Evolutionary conservation across 2,888 invertebrate species (phyloP).

Genomic region (Drosophila meridionalis): DNA sequence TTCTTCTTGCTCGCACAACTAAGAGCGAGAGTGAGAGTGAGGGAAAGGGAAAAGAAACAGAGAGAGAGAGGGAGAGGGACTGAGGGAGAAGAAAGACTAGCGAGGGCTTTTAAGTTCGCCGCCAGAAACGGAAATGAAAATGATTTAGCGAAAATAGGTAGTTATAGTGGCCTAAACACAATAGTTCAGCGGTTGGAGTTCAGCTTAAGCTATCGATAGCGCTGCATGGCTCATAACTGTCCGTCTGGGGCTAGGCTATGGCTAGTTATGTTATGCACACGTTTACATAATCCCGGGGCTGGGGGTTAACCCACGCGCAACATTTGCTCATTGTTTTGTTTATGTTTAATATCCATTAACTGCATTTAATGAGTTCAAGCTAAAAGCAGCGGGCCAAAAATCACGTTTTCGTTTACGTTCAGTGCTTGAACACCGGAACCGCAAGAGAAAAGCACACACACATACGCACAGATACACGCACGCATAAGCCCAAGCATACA

Average conservation of each 20-base stretch:
- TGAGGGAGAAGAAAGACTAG: neutral
- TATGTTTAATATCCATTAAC: conserved; percentile 73
- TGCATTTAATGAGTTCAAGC: conserved; percentile 67
- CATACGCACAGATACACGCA: conserved; percentile 5
- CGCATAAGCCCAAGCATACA: conserved; percentile 9
- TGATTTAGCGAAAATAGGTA: conserved; percentile 51
- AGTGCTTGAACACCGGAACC: conserved; percentile 48
- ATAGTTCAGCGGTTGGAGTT: neutral
- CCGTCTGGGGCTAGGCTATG: conserved; percentile 13
- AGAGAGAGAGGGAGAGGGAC: neutral
- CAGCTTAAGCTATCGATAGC: conserved; percentile 23
- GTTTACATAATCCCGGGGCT: conserved; percentile 31
- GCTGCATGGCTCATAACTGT: neutral
- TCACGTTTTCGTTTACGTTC: conserved; percentile 34
- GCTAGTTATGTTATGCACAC: conserved; percentile 6
- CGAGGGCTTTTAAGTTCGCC: conserved; percentile 40
- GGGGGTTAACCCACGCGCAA: conserved; percentile 43
- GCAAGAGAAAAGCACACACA: conserved; percentile 24
- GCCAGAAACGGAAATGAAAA: conserved; percentile 55
- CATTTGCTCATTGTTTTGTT: conserved; percentile 54
- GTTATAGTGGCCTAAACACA: conserved; percentile 1
- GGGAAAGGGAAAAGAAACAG: neutral
- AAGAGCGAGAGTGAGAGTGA: neutral
- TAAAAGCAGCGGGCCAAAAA: conserved; percentile 31
- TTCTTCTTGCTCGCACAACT: neutral